These are phyloP conservation scores for Gymnoscopelus microlampas DNA, from an alignment of 2,797 vertebrate genomes.

Conservation along the genomic window DNA sequence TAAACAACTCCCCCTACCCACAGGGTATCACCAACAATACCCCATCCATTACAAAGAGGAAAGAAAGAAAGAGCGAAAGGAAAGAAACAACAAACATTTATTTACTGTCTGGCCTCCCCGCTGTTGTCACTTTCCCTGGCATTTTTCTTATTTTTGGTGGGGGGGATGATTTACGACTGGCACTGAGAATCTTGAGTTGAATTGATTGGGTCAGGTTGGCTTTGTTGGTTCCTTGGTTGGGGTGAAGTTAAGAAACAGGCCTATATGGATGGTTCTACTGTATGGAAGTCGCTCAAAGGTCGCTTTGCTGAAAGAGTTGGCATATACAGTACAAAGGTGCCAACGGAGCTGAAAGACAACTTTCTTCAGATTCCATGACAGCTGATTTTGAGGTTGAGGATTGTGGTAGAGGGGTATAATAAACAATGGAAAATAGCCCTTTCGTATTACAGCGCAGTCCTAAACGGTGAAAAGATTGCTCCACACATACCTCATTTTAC, in stretches of 20 bases:
- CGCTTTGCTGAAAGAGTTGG: constrained; percentile 34
- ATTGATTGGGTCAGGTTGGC: constrained; percentile 68
- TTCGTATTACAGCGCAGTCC: constrained; percentile 10
- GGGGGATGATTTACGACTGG: constrained; percentile 70
- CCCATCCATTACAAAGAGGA: constrained; percentile 77
- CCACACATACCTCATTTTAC: constrained; percentile 16
- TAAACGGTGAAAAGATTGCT: constrained; percentile 24
- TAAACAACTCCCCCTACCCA: constrained; percentile 81
- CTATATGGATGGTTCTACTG: constrained; percentile 34
- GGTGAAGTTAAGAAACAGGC: constrained; percentile 62
- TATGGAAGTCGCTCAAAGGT: constrained; percentile 42
- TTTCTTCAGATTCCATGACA: constrained; percentile 27
- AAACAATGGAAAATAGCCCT: constrained; percentile 29
- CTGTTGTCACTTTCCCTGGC: constrained; percentile 69
- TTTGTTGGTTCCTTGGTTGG: constrained; percentile 5
- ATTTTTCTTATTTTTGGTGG: constrained; percentile 47
- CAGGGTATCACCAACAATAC: constrained; percentile 76
- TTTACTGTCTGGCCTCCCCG: constrained; percentile 69
- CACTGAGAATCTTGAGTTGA: constrained; percentile 67
- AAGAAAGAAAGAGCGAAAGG: constrained; percentile 60
- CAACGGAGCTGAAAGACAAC: constrained; percentile 20
- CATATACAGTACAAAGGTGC: constrained; percentile 23
- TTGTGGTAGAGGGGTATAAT: constrained; percentile 19
- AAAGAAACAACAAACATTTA: constrained; percentile 82
- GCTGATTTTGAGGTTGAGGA: constrained; percentile 31